Evolutionary conservation across 2,888 invertebrate species (phyloP), one percentile per base, ranked within the genome.

Genomic region (Dryocosmus kuriphilus): DNA sequence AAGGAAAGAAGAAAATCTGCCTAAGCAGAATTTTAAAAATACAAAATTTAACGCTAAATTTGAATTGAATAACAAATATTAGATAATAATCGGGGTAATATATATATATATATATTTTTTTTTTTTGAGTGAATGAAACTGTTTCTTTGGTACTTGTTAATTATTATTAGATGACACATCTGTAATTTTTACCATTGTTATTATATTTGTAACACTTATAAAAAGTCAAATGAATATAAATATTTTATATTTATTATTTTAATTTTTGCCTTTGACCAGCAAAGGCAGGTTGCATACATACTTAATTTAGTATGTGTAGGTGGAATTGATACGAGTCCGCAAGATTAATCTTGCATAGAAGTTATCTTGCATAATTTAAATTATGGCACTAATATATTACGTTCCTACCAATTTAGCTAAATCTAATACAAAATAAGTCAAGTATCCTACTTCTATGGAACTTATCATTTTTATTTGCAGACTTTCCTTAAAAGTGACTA

Each of bases 221-320:
- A 8, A 71, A 78, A 67, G 74, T 76, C 75, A 71, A 80, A 76
- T 38, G 67, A 78, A 71, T 38, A 65, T 71, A 75, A 60, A 65
- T 75, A 63, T 75, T 61, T 75, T 41, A 74, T 41, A 22, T 27
- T 75, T 63, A 76, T 75, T 77, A 76, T 77, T 77, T 75, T 77
- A 74, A 67, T n/a, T 77, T 19, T 35, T 77, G 74, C 80, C 81
- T 79, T 81, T 75, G 81, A 24, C 81, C 79, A 81, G 81, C 81
- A 81, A 81, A 81, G 81, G 79, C 16, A 73, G 24, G 62, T 76
- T 77, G 67, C 71, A 76, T 77, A 77, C 71, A 76, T 77, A 77
- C 63, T 76, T 81, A 24, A 57, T 22, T 57, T 57, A 6, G 3
- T 57, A 24, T 24, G 22, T 57, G 73, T 60, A 79, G 79, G 62